A percentile compares a stretch with the other conserved stretches of the same genome.
These are phyloP conservation scores for Zaprionus camerounensis DNA, from an alignment of 1,140 invertebrate species.

Conservation along the genomic window DNA sequence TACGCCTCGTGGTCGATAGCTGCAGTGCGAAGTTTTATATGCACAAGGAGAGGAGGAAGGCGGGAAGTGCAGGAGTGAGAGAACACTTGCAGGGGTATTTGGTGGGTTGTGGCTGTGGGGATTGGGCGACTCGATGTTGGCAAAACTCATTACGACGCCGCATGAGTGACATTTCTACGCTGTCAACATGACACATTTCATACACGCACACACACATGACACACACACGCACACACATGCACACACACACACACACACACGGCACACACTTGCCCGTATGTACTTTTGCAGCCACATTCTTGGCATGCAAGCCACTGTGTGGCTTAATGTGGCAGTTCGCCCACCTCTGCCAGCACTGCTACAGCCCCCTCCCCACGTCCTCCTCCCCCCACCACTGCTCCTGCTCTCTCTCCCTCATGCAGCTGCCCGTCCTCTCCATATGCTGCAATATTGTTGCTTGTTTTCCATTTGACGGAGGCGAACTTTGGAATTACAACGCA, in stretches of 20 bases:
- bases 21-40: slow-evolving; percentile 32
- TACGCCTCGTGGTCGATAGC: slow-evolving; percentile 44
- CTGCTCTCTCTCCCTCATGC: slow-evolving; percentile 6
- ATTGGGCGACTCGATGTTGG: slow-evolving; percentile 49
- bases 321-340: slow-evolving; percentile 58
- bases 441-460: slow-evolving; percentile 62
- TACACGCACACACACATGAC: slow-evolving; percentile 47
- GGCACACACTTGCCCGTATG: slow-evolving; percentile 20
- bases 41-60: neutral
- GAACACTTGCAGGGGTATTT: neutral
- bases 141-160: slow-evolving; percentile 78
- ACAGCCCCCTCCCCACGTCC: neutral
- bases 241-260: neutral
- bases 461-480: slow-evolving; percentile 50
- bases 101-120: slow-evolving; percentile 20
- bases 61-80: neutral
- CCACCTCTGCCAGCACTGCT: slow-evolving; percentile 4
- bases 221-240: slow-evolving; percentile 6
- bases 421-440: slow-evolving; percentile 33
- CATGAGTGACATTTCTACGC: slow-evolving; percentile 79
- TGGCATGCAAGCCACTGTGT: slow-evolving; percentile 68
- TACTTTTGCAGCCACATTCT: slow-evolving; percentile 50
- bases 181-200: slow-evolving; percentile 82
- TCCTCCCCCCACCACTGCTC: neutral
- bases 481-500: slow-evolving; percentile 79